Percentiles rank a stretch among this genome's conserved stretches.
phyloP scores from a whole-genome alignment of 2,888 invertebrate genomes.

The Quadroppia sp. region DNA sequence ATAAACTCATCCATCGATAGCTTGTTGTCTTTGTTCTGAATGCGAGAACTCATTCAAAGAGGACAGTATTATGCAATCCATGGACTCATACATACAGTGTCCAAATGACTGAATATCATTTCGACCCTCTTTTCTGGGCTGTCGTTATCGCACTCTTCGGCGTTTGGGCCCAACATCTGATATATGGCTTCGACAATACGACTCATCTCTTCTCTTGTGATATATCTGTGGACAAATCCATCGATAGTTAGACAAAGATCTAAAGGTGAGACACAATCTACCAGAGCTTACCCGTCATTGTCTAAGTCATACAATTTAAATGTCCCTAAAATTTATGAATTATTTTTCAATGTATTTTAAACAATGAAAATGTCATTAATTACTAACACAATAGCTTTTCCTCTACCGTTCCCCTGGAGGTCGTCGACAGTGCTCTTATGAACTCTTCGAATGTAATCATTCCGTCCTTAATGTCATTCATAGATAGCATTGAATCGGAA shows the following conservation, averaged over 20 bases:
- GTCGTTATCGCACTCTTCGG: neutral
- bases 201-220: constrained; percentile 38
- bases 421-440: constrained; percentile 93
- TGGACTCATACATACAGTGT: neutral
- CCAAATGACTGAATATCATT: constrained; percentile 38
- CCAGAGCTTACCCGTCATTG: neutral
- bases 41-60: neutral
- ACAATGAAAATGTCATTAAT: neutral
- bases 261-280: neutral
- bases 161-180: constrained; percentile 36
- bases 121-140: constrained; percentile 32
- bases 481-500: neutral
- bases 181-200: constrained; percentile 36
- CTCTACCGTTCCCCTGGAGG: constrained; percentile 94
- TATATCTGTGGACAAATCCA: constrained; percentile 31
- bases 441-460: constrained; percentile 98
- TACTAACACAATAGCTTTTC: constrained; percentile 96
- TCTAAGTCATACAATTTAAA: constrained; percentile 39
- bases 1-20: constrained; percentile 92
- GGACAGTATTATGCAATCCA: neutral
- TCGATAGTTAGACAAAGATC: neutral
- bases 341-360: neutral
- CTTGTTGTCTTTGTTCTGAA: constrained; percentile 86
- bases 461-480: constrained; percentile 68
- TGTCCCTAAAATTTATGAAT: constrained; percentile 28